Conservation (phyloP, 2,888 invertebrate genomes). For the Copidosoma aretas region DNA sequence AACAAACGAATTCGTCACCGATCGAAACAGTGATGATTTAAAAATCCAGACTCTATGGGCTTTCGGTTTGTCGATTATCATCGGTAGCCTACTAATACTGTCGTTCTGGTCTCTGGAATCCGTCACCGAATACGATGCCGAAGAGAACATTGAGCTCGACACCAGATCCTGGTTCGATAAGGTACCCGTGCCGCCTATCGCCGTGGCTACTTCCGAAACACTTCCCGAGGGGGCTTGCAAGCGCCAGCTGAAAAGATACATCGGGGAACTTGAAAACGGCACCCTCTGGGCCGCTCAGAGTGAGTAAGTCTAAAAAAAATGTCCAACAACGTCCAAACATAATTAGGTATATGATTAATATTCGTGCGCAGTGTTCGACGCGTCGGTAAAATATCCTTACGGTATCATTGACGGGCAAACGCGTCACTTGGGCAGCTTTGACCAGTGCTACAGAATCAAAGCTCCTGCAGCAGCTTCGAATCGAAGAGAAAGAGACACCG, state of each 20-base stretch:
- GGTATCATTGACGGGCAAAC: slow-evolving; percentile 53
- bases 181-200: slow-evolving; percentile 48
- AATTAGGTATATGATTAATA: too few relatives aligned
- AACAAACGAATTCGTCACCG: too few relatives aligned
- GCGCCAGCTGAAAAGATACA: slow-evolving; percentile 46
- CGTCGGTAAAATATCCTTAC: slow-evolving; percentile 52
- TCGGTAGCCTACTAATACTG: background rate
- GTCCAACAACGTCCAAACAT: too few relatives aligned
- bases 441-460: slow-evolving; percentile 51
- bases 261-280: slow-evolving; percentile 48
- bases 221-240: slow-evolving; percentile 51
- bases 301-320: slow-evolving; percentile 41
- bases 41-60: too few relatives aligned
- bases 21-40: too few relatives aligned
- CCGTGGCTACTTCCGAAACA: slow-evolving; percentile 44
- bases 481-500: slow-evolving; percentile 37
- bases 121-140: too few relatives aligned
- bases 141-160: background rate
- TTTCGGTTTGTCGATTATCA: background rate
- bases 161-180: slow-evolving; percentile 43
- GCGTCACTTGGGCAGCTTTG: slow-evolving; percentile 54
- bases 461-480: too few relatives aligned
- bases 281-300: slow-evolving; percentile 54
- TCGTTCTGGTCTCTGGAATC: too few relatives aligned
- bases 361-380: slow-evolving; percentile 50